These are phyloP conservation scores for Ochotona princeps DNA, from an alignment of 2,113 vertebrate genomes.

Conservation along the genomic window DNA sequence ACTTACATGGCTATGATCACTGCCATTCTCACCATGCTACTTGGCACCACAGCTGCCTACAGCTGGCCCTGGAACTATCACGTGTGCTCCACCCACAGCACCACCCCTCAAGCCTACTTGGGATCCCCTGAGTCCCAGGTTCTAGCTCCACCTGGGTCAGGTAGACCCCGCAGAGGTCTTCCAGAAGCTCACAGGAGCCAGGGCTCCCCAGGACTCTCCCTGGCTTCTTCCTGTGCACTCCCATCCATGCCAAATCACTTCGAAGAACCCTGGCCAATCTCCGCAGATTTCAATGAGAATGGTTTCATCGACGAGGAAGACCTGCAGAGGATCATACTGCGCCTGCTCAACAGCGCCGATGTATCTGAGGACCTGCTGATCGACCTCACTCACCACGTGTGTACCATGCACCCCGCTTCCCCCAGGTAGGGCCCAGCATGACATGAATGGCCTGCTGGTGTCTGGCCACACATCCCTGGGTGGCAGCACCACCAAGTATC, in stretches of 20 bases:
- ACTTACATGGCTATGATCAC: background rate
- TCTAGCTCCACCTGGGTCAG: background rate
- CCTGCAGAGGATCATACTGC: constrained; percentile 69
- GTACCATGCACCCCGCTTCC: constrained; percentile 7
- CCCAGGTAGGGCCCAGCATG: background rate
- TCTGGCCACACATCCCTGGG: background rate
- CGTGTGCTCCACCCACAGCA: background rate
- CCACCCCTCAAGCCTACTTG: background rate
- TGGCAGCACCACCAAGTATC: background rate
- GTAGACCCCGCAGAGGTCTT: background rate
- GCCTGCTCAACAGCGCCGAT: constrained; percentile 49
- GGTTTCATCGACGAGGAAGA: constrained; percentile 82
- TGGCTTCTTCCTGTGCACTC: background rate
- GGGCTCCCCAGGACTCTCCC: background rate
- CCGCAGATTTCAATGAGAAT: constrained; percentile 81
- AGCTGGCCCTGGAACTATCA: no score
- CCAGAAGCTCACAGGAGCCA: background rate
- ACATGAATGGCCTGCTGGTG: no score
- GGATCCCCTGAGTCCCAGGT: background rate
- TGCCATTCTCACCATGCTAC: no score
- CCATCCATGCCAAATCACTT: no score
- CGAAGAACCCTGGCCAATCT: background rate
- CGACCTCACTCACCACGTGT: constrained; percentile 67
- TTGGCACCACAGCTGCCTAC: background rate
- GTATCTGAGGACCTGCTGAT: constrained; percentile 70